A percentile compares a stretch with the other conserved stretches of the same genome.
phyloP scores from a whole-genome alignment of 37 sponge, comb jelly and placozoan genomes.

The Halichondria panicea region DNA sequence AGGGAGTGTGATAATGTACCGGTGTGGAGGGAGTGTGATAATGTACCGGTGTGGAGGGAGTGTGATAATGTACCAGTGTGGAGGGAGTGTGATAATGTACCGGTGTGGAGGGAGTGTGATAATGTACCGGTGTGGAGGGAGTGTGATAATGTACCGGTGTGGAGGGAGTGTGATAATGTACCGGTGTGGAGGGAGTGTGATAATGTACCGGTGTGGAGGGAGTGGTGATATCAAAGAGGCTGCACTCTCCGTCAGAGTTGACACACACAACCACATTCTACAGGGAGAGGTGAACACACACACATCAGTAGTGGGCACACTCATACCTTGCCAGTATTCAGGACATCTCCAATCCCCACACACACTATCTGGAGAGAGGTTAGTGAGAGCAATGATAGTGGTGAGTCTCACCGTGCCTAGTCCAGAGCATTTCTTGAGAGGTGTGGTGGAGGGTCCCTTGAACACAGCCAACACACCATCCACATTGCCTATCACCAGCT shows the following conservation, averaged over 20 bases:
- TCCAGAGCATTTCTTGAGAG: slow-evolving; percentile 61
- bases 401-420: slow-evolving; percentile 62
- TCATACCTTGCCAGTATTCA: slow-evolving; percentile 44
- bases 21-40: too few relatives aligned
- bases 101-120: too few relatives aligned
- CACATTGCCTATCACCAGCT: slow-evolving; percentile 77
- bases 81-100: too few relatives aligned
- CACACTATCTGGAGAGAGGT: slow-evolving; percentile 51
- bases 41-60: too few relatives aligned
- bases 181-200: too few relatives aligned
- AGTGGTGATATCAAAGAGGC: slow-evolving; percentile 16
- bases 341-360: slow-evolving; percentile 63
- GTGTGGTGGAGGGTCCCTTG: slow-evolving; percentile 60
- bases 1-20: too few relatives aligned
- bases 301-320: neutral
- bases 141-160: too few relatives aligned
- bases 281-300: neutral
- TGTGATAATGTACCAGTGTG: too few relatives aligned
- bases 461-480: slow-evolving; percentile 72
- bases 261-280: slow-evolving; percentile 32
- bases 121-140: too few relatives aligned
- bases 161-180: too few relatives aligned
- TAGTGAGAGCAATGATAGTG: neutral
- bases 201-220: too few relatives aligned
- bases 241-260: slow-evolving; percentile 47